Evolutionary conservation across 30 jellyfish, hydroid and myxozoan genomes (phyloP), one percentile per base, ranked within the genome.

Genomic region (Turritopsis rubra): DNA sequence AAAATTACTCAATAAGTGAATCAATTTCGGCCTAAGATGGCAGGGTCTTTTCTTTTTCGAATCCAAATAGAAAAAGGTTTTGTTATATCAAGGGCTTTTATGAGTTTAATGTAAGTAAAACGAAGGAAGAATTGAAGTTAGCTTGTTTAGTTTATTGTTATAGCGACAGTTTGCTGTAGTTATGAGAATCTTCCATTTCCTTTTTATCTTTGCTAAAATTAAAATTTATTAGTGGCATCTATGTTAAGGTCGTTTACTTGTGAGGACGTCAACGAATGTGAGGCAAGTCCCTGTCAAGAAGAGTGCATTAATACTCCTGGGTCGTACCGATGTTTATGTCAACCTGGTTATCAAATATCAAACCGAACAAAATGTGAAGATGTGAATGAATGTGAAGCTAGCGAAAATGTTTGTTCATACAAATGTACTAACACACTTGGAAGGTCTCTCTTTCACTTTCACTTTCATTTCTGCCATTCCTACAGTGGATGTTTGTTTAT

Each of bases 241-340:
- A 26, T 53, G 7, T 83, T 28, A 20, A 83, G 90, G 53, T 72
- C 90, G 8, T 71, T 72, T 13, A 72, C 87, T 31, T 83, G 90
- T 54, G 87, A 4, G 24, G 90, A 83, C 54, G 60, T 22, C n/a
- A 83, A 83, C 71, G 90, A 83, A 73, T 83, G 90, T 74, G 82
- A 41, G 19, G 23, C 13, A 25, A 72, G 1, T 74, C 65, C 79
- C 65, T 83, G 90, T 74, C 79, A 83, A n/a, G 82, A 76, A 16
- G 70, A 29, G 21, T 83, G 90, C 54, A 73, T 76, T 29, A 83
- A 83, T 23, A n/a, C 75, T 22, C 86, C 78, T 19, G 90, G 90
- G 7, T 29, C 90, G 21, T 83, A 25, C 86, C 65, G 66, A 20
- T 83, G 90, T 83, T 26, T 19, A 21, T 83, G 90, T 74, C 27